Base-by-base conservation (phyloP, 2,888 invertebrate genomes). In the Pasiphila rectangulata region DNA sequence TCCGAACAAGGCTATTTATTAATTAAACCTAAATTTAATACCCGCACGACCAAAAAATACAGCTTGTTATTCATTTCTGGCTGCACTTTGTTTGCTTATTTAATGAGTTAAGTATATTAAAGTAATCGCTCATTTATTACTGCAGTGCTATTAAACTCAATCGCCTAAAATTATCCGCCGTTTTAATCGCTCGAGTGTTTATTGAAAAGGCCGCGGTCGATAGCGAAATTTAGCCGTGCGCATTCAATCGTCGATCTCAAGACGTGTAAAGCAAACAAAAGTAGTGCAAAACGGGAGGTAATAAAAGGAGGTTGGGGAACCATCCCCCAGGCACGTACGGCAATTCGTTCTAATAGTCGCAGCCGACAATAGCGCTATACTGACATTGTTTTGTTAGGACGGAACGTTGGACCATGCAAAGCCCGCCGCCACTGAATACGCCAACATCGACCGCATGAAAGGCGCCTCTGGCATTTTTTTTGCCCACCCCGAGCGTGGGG, bases 291-390 rank as follows among this genome's bases (percentile, higher is more conserved):
- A 75, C 72, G 75, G 67, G 69, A 73, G 79, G 78, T 72, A 79
- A 81, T 82, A 83, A 76, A 79, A 71, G 69, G 70, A 67, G 67
- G 67, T 63, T 59, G 67, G 65, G 67, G 69, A 61, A 56, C 67
- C 69, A 71, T 76, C 72, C 72, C 39, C 72, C 54, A 55, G 64
- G 76, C 83, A 83, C 83, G 84, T 83, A 79, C 79, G 65, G 69
- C 82, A 76, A 82, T 83, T 83, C 79, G 76, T 81, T 79, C 79
- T 82, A 81, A 84, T 82, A 79, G 84, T 75, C 73, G 71, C 73
- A 64, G 72, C 72, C 79, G 77, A 79, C 80, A 80, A 81, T 79
- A 63, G 69, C 68, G 72, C 69, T 66, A 67, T 67, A 68, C 61
- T 64, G 65, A 66, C 76, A 75, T 77, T 84, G 83, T 87, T 86